Base-by-base conservation (phyloP, 2,888 invertebrate genomes). In the Graphium colonna region DNA sequence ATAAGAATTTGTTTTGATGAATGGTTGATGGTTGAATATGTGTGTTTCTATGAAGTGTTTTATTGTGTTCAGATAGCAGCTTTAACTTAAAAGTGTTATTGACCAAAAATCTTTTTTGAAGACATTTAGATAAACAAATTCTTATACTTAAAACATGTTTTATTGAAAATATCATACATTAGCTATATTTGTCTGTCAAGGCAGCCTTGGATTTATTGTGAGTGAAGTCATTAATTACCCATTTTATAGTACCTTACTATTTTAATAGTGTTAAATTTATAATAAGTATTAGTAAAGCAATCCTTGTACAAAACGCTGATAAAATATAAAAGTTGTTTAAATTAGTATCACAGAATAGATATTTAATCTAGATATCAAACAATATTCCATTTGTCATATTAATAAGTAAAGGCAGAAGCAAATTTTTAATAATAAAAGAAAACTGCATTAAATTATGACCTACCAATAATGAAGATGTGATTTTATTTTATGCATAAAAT, bases 301-400 rank as follows among this genome's bases (percentile, higher is more conserved):
- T 76, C 70, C 71, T 82, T 84, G 82, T 84, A 84, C 82, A 82
- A 84, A 82, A 75, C 79, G 75, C 81, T 82, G 72, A 74, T 75
- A 71, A 54, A 87, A 88, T 88, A 89, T 89, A 89, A 89, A 89
- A 89, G 89, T 89, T 89, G 89, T 89, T 88, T 89, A 89, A 88
- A 83, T 78, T 86, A 82, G 79, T 82, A 69, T 75, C 86, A 83
- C 85, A 82, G 81, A 80, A 82, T 83, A 86, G 80, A 79, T 82
- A 79, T 79, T 76, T 83, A 84, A 86, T 85, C 82, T 88, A 88
- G 84, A 82, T 85, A 82, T 82, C 82, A 79, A 87, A 84, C 84
- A 87, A 86, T 89, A 89, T 89, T 89, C 89, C 89, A 89, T 88
- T 77, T 88, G 88, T 88, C 88, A 87, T 89, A 87, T 85, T 77